A percentile compares a stretch with the other conserved stretches of the same genome.
Conservation (phyloP, 2,888 invertebrate genomes). For the Zaprionus obscuricornis region DNA sequence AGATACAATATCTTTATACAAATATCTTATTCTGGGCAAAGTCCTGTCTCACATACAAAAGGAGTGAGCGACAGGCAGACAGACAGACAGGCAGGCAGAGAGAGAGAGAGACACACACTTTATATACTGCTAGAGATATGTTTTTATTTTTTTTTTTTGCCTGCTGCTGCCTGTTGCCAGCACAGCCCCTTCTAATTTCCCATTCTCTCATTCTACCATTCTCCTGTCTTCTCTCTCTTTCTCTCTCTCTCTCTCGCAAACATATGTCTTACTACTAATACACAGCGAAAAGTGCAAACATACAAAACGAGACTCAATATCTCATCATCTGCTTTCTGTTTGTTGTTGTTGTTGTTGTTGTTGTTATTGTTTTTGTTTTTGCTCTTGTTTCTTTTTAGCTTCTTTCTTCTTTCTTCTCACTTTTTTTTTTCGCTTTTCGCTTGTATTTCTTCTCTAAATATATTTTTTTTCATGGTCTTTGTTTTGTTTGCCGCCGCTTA, state of each 20-base stretch:
- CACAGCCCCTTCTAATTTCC: background rate
- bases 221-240: no score
- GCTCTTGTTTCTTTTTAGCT: background rate
- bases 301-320: constrained; percentile 14
- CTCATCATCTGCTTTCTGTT: constrained; percentile 31
- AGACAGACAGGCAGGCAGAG: no score
- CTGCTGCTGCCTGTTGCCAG: constrained; percentile 29
- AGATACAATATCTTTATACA: constrained; percentile 51
- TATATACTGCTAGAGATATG: no score
- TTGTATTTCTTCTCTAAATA: no score
- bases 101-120: no score
- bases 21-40: constrained; percentile 14
- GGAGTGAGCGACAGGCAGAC: constrained; percentile 6
- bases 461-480: no score
- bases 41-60: constrained; percentile 29
- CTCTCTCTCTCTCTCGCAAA: no score
- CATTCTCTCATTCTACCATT: no score
- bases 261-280: no score
- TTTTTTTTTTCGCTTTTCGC: no score
- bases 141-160: no score
- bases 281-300: constrained; percentile 13
- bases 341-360: constrained; percentile 15
- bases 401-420: background rate
- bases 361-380: background rate
- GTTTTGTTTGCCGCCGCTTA: constrained; percentile 32